These are phyloP conservation scores for Nematopogon swammerdamellus DNA, from an alignment of 2,888 invertebrate species.

Conservation along the genomic window DNA sequence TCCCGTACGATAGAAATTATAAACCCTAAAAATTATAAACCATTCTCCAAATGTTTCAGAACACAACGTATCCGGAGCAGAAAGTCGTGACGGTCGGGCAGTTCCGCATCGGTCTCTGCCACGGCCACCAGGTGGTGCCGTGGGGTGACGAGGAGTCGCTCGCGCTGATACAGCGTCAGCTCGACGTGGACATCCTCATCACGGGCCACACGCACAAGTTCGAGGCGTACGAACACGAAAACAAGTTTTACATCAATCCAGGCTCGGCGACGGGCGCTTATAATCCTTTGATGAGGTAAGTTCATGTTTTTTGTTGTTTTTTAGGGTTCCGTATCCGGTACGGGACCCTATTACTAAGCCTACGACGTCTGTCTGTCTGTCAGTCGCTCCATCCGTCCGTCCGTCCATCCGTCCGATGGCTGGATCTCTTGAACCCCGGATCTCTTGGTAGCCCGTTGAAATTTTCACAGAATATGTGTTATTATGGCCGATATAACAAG, in stretches of 20 bases:
- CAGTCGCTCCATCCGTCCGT: too few species aligned
- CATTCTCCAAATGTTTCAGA: conserved; percentile 54
- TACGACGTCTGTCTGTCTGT: too few species aligned
- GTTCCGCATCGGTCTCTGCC: conserved; percentile 95
- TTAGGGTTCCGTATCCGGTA: too few species aligned
- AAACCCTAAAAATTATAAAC: too few species aligned
- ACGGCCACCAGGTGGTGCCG: conserved; percentile 98
- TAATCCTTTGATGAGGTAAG: conserved; percentile 85
- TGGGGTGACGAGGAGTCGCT: conserved; percentile 95
- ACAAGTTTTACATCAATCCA: conserved; percentile 98
- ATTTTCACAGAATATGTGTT: too few species aligned
- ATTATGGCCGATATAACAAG: too few species aligned
- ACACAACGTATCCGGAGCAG: conserved; percentile 91
- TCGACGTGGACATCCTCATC: conserved; percentile 98
- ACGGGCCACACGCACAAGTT: conserved; percentile 98
- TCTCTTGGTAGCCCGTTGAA: too few species aligned
- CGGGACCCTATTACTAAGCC: too few species aligned
- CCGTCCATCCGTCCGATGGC: too few species aligned
- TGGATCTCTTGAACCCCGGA: too few species aligned
- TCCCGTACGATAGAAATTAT: too few species aligned
- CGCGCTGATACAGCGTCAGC: conserved; percentile 89
- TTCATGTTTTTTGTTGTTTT: too few species aligned
- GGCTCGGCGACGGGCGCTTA: conserved; percentile 99
- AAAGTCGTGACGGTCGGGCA: conserved; percentile 99
- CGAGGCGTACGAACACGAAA: conserved; percentile 97